Conservation (phyloP, 2,888 invertebrate species). For the Polia nebulosa region DNA sequence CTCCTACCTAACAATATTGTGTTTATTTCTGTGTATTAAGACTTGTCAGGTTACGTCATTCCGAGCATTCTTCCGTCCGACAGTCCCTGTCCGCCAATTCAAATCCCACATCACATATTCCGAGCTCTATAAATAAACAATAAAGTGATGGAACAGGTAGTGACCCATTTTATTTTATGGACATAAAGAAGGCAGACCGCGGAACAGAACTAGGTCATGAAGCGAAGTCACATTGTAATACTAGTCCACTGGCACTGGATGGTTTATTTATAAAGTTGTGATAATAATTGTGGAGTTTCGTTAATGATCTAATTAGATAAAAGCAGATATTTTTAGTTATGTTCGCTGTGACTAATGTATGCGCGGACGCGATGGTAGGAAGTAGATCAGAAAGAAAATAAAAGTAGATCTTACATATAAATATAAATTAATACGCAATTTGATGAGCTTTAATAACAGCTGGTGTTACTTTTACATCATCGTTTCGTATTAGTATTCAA, state of each 20-base stretch:
- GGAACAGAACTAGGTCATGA: slow-evolving; percentile 51
- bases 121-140: slow-evolving; percentile 48
- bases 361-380: slow-evolving; percentile 6
- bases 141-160: slow-evolving; percentile 42
- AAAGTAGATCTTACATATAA: slow-evolving; percentile 2
- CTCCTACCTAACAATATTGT: slow-evolving; percentile 23
- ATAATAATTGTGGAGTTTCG: slow-evolving; percentile 27
- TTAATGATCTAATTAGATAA: slow-evolving; percentile 57
- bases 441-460: not conserved
- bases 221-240: slow-evolving; percentile 19
- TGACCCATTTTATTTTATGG: slow-evolving; percentile 54
- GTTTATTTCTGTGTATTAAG: not conserved
- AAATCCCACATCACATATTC: slow-evolving; percentile 35
- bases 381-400: slow-evolving; percentile 10
- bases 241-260: slow-evolving; percentile 5
- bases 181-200: slow-evolving; percentile 37
- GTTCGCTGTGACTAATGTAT: slow-evolving; percentile 33
- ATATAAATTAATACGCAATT: not conserved
- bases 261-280: slow-evolving; percentile 27
- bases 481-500: not conserved
- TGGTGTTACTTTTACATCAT: not conserved
- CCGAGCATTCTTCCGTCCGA: not conserved
- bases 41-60: slow-evolving; percentile 15
- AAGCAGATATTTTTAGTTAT: slow-evolving; percentile 42
- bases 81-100: slow-evolving; percentile 31